phyloP scores from a whole-genome alignment of 2,113 vertebrate species.

The Miniopterus natalensis region DNA sequence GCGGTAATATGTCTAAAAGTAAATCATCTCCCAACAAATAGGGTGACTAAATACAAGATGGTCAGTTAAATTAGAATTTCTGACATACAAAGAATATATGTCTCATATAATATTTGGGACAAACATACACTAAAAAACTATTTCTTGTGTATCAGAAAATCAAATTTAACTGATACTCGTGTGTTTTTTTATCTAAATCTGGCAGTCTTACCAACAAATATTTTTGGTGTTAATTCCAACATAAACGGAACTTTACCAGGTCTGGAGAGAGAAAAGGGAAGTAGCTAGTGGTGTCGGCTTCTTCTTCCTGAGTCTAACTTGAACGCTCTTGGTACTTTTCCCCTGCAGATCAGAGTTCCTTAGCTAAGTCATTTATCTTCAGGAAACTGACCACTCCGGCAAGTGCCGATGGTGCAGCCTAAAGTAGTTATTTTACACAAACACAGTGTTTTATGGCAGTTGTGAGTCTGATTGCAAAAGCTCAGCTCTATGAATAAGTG shows the following conservation, averaged over 20 bases:
- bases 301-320: not conserved
- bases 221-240: conserved; percentile 17
- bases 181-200: conserved; percentile 46
- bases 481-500: not conserved
- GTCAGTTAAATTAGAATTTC: conserved; percentile 33
- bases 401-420: not conserved
- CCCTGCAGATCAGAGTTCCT: not conserved
- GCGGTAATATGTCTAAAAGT: conserved; percentile 28
- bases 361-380: not conserved
- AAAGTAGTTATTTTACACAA: not conserved
- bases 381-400: not conserved
- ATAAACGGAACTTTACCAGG: not conserved
- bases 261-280: conserved; percentile 11
- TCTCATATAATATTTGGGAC: not conserved
- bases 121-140: not conserved
- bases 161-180: conserved; percentile 1
- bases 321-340: not conserved
- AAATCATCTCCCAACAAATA: not conserved
- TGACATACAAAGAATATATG: not conserved
- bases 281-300: not conserved
- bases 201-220: not conserved
- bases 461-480: not conserved
- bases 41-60: not conserved
- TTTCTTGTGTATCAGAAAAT: conserved; percentile 43
- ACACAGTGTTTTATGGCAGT: not conserved